Evolutionary conservation across 2,888 invertebrate genomes (phyloP).

Genomic region (Salpingus planirostris): DNA sequence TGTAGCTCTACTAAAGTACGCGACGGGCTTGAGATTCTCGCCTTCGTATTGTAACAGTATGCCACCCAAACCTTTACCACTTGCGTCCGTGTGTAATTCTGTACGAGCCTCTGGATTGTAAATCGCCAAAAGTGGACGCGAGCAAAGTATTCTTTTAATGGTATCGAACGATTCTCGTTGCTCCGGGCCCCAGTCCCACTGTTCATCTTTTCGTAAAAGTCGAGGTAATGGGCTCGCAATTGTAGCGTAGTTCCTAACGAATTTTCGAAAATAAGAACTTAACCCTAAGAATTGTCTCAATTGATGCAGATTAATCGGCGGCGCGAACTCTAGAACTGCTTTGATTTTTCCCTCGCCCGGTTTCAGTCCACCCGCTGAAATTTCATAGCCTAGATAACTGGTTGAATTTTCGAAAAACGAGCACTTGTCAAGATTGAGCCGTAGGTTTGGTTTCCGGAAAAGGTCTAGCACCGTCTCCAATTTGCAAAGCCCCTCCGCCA

Average conservation of each 20-base stretch:
- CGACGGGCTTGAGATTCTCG: conserved; percentile 3
- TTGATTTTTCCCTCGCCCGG: conserved; percentile 15
- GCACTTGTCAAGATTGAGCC: not conserved
- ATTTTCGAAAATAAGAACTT: conserved; percentile 16
- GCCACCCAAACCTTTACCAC: conserved; percentile 19
- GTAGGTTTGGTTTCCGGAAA: not conserved
- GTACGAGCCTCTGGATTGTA: conserved; percentile 17
- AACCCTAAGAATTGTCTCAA: conserved; percentile 19
- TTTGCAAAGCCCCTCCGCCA: not conserved
- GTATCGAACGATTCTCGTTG: not conserved
- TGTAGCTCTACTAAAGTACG: conserved; percentile 2
- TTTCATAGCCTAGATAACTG: not conserved
- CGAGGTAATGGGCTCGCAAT: conserved; percentile 14
- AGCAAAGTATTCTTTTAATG: not conserved
- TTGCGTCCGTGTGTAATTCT: conserved; percentile 25
- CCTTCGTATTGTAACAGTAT: conserved; percentile 20
- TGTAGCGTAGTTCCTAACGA: conserved; percentile 12
- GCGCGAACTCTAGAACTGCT: conserved; percentile 12
- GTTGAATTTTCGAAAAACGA: not conserved
- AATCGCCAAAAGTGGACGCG: conserved; percentile 20
- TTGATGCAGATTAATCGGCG: conserved; percentile 14
- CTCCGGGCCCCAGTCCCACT: not conserved
- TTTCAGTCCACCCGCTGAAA: not conserved
- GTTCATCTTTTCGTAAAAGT: not conserved
- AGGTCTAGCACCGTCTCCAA: not conserved